Percentiles rank a stretch among this genome's conserved stretches.
Conservation (phyloP, 2,888 invertebrate species). For the Drosophila ezoana region DNA sequence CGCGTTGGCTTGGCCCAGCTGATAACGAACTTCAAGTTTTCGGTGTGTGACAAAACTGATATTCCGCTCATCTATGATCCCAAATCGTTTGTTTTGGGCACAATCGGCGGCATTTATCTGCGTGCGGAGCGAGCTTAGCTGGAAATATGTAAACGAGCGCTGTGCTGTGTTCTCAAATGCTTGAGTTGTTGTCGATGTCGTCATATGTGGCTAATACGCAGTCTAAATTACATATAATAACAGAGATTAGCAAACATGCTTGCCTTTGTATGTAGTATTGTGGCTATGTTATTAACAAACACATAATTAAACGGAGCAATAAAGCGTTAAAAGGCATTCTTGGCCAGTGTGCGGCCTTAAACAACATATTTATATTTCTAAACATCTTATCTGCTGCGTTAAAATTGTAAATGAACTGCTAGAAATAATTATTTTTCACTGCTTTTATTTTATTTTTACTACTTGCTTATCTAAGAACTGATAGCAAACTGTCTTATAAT, state of each 20-base stretch:
- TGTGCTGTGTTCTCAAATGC: neutral
- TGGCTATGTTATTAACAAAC: neutral
- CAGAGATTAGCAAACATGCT: neutral
- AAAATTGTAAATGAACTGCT: too few relatives aligned
- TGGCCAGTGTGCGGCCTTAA: neutral
- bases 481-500: neutral
- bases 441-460: neutral
- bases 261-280: neutral
- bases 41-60: slow-evolving; percentile 60
- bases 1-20: slow-evolving; percentile 75
- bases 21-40: slow-evolving; percentile 72
- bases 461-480: neutral
- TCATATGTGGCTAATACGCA: neutral
- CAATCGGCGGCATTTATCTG: slow-evolving; percentile 52
- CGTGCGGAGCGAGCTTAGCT: slow-evolving; percentile 21
- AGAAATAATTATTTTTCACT: neutral
- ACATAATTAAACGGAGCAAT: slow-evolving; percentile 1
- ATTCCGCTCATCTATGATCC: slow-evolving; percentile 65
- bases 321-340: neutral
- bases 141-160: neutral
- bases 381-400: too few relatives aligned
- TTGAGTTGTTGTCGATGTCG: neutral
- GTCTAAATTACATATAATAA: neutral
- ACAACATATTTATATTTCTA: too few relatives aligned
- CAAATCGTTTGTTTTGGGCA: slow-evolving; percentile 45